Base-by-base conservation (phyloP, 2,113 vertebrate species). In the Seriola rivoliana region DNA sequence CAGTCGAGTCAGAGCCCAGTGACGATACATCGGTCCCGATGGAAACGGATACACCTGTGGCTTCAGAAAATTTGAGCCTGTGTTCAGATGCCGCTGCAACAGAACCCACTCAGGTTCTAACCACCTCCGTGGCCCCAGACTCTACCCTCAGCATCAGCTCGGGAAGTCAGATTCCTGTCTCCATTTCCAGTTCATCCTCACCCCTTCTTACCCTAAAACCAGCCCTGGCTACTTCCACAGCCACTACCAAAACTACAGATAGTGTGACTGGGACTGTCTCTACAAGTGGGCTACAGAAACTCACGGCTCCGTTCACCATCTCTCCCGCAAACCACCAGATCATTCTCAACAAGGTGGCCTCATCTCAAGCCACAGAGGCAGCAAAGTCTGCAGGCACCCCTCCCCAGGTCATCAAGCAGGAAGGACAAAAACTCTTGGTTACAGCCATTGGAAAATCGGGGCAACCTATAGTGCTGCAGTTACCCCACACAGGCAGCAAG, bases 351-450 rank as follows among this genome's bases (percentile, higher is more conserved):
- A 99, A 97, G 93, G 95, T 97, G 94, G 95, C 96, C 17, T 94
- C 97, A 78, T 88, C 96, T 5, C 91, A 94, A 8, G 91, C 90
- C 46, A 90, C 95, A 0, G 97, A 99, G 46, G 94, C 96, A 68
- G 96, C 96, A 62, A 97, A 97, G 93, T 59, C 92, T 12, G 84
- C 91, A 77, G 92, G 90, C 1, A n/a, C 92, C 59, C 88, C 91
- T 54, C 93, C 94, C 66, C 97, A 97, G 87, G 86, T 96, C 87
- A 95, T 98, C 89, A 98, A 98, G 78, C 97, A 96, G 0, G 98
- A 99, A 1, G 97, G 97, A 76, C 98, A 99, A 78, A 99, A 99
- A 90, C 95, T 99, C 44, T 95, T 99, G 87, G 96, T 99, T 29
- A 98, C 97, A 0, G 93, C 97, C 65, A 92, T 99, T 75, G 96